Evolutionary conservation across 2,113 vertebrate genomes (phyloP).

Genomic region (Thunnus thynnus): DNA sequence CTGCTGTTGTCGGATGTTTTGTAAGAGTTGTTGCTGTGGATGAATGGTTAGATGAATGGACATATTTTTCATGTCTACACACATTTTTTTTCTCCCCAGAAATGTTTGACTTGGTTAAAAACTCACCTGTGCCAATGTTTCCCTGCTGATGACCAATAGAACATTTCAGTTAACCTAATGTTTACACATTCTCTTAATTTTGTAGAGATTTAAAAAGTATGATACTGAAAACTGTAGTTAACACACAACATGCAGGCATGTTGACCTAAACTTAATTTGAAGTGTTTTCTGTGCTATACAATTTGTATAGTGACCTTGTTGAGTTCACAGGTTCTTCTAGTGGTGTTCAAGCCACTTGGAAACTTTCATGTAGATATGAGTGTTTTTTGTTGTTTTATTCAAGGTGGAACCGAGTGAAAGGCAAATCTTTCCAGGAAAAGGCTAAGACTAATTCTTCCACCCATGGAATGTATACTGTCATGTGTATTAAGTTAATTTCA

Average conservation of each 20-base stretch:
- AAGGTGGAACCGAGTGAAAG: conserved; percentile 32
- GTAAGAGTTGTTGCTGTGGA: conserved; percentile 16
- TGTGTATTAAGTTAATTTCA: conserved; percentile 36
- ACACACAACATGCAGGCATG: conserved; percentile 91
- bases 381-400: not conserved
- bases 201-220: conserved; percentile 74
- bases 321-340: conserved; percentile 8
- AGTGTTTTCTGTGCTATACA: conserved; percentile 42
- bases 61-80: conserved; percentile 24
- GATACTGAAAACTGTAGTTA: conserved; percentile 70
- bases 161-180: conserved; percentile 61
- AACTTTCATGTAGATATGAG: conserved; percentile 24
- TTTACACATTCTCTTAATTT: conserved; percentile 76
- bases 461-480: conserved; percentile 41
- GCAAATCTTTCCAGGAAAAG: conserved; percentile 48
- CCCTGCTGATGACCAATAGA: conserved; percentile 71
- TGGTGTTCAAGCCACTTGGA: not conserved
- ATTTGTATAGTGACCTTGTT: conserved; percentile 26
- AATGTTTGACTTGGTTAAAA: conserved; percentile 53
- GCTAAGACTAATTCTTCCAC: not conserved
- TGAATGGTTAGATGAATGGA: conserved; percentile 8
- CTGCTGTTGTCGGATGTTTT: conserved; percentile 38
- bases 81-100: conserved; percentile 14
- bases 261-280: conserved; percentile 77
- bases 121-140: conserved; percentile 85